Percentiles rank a stretch among this genome's conserved stretches.
Evolutionary conservation across 2,797 vertebrate species (phyloP).

Genomic region (Sus cebifrons): DNA sequence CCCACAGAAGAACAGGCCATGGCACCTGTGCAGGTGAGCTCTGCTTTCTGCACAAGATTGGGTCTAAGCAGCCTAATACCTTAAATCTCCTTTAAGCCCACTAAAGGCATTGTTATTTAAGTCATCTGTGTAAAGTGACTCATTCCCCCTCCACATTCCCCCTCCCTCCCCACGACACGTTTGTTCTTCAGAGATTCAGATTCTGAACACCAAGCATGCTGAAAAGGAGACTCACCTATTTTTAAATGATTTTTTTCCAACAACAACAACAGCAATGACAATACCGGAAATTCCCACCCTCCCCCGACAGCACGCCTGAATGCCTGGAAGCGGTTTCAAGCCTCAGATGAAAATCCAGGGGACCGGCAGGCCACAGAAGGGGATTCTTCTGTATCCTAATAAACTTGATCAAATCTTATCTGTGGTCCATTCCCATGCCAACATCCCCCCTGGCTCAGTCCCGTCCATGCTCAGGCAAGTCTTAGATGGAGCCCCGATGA

Average conservation of each 20-base stretch:
- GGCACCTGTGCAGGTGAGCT: background rate
- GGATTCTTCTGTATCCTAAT: background rate
- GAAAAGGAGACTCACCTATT: background rate
- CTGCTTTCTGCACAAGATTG: background rate
- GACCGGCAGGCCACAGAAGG: background rate
- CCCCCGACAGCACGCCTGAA: background rate
- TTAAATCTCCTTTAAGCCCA: background rate
- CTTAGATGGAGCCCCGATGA: background rate
- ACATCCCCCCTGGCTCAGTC: background rate
- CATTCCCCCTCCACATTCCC: no score
- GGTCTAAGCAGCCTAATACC: background rate
- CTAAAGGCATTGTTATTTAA: background rate
- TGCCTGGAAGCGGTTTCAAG: background rate
- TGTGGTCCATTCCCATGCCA: background rate
- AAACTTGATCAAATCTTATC: background rate
- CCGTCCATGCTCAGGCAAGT: background rate
- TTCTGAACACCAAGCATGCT: background rate
- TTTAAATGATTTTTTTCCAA: background rate
- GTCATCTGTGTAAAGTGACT: background rate
- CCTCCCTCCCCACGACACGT: background rate
- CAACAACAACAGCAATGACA: background rate
- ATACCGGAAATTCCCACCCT: background rate
- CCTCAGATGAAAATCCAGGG: background rate
- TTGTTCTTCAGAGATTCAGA: background rate
- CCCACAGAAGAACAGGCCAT: fast-evolving